Evolutionary conservation across 2,113 vertebrate species (phyloP), one percentile per base, ranked within the genome.

Genomic region (Sceloporus undulatus): DNA sequence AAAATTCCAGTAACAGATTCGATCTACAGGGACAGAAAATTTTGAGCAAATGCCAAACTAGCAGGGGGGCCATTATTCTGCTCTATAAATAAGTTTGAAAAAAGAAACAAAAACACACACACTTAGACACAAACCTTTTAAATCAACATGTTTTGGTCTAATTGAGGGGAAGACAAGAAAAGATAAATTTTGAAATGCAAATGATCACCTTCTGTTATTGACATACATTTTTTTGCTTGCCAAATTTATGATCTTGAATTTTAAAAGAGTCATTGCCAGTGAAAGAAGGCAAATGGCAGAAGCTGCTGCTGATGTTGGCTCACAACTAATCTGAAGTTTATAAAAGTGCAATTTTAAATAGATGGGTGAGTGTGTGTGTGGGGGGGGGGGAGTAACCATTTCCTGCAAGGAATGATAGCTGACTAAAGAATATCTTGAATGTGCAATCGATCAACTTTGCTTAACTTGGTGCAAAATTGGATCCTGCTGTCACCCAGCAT

Each of bases 11-110:
- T 96, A 97, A 97, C 96, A 96, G 94, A 96, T 96, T 97, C 94
- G 94, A 96, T 97, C 97, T 96, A 90, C 94, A 95, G 42, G 92
- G 96, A 96, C 97, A 97, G 96, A 97, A 88, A 97, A 97, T 95
- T 97, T 81, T 97, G 97, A 97, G 94, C 96, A 96, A 95, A 95
- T 97, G 97, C 97, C 97, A 97, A 85, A 79, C 94, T 97, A 96
- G 97, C 96, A 95, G 97, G 96, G 97, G 94, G 96, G 94, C 95
- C 96, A 96, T 96, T 97, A 96, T 96, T 96, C 95, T 96, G 93
- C 91, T 97, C 96, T 97, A 97, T 97, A 97, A 98, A 97, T 97
- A 97, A 96, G 94, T 97, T 97, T 97, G 85, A 95, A 96, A 96
- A 96, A 97, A 96, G 93, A 96, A 94, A 94, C 93, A 94, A 89